phyloP scores from a whole-genome alignment of 2,888 invertebrate genomes.

The Eilema depressum region DNA sequence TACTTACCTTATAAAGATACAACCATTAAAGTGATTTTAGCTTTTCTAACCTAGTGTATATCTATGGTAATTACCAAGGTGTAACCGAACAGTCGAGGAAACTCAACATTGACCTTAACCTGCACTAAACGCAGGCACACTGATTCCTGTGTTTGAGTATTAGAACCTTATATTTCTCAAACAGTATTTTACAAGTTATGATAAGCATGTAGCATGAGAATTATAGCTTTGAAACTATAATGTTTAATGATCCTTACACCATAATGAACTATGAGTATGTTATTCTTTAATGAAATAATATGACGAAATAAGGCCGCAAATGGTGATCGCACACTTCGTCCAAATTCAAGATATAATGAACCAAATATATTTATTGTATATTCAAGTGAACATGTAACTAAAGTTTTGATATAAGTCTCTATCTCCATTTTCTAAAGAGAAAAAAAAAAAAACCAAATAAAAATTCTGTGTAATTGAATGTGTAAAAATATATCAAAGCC shows the following conservation, averaged over 20 bases:
- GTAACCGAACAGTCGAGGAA: neutral
- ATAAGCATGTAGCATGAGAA: neutral
- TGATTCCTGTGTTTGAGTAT: conserved; percentile 58
- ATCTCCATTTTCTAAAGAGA: too few species aligned
- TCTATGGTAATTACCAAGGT: neutral
- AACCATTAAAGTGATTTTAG: neutral
- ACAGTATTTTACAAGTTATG: neutral
- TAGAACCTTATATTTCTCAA: neutral
- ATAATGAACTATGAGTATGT: conserved; percentile 33
- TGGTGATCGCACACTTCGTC: neutral
- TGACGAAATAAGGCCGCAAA: neutral
- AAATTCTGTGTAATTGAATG: too few species aligned
- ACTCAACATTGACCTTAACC: neutral
- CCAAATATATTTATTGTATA: too few species aligned
- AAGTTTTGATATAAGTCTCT: too few species aligned
- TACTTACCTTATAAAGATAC: neutral
- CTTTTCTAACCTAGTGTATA: neutral
- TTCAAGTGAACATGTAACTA: too few species aligned
- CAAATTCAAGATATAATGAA: neutral
- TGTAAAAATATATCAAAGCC: too few species aligned
- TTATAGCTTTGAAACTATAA: conserved; percentile 6
- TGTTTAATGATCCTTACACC: conserved; percentile 20
- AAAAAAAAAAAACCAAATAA: too few species aligned
- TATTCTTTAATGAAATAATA: conserved; percentile 13
- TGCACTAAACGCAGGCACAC: conserved; percentile 37